A percentile compares a stretch with the other conserved stretches of the same genome.
Evolutionary conservation across 2,888 invertebrate species (phyloP).

Genomic region (Lomographa bimaculata): DNA sequence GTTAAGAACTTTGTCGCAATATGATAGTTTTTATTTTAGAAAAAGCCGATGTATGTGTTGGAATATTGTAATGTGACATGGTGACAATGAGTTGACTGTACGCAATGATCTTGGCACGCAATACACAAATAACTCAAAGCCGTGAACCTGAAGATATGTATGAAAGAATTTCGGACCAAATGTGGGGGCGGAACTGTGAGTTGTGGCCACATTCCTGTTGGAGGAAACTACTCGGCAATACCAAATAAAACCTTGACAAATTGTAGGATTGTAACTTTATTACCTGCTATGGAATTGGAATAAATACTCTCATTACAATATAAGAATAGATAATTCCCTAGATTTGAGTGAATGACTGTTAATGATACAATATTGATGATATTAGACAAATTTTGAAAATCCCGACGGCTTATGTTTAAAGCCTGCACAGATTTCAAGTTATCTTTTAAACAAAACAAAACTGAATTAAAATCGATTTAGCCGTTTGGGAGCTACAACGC

Average conservation of each 20-base stretch:
- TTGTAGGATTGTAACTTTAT: too few relatives aligned
- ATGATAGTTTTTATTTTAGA: background rate
- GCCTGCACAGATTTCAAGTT: too few relatives aligned
- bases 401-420: too few relatives aligned
- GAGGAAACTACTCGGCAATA: background rate
- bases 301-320: too few relatives aligned
- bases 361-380: too few relatives aligned
- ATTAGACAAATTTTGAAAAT: too few relatives aligned
- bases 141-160: constrained; percentile 55
- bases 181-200: constrained; percentile 32
- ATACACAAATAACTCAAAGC: constrained; percentile 45
- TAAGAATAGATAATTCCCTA: too few relatives aligned
- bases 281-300: too few relatives aligned
- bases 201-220: background rate
- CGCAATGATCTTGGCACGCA: constrained; percentile 43
- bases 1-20: constrained; percentile 8
- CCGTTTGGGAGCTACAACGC: too few relatives aligned
- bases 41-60: background rate
- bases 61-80: constrained; percentile 28
- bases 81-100: constrained; percentile 35
- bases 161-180: constrained; percentile 33
- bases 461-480: too few relatives aligned
- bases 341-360: too few relatives aligned
- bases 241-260: constrained; percentile 1
- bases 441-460: too few relatives aligned